Evolutionary conservation across 1,140 invertebrate species (phyloP), one percentile per base, ranked within the genome.

Genomic region (Bombus terrestris): DNA sequence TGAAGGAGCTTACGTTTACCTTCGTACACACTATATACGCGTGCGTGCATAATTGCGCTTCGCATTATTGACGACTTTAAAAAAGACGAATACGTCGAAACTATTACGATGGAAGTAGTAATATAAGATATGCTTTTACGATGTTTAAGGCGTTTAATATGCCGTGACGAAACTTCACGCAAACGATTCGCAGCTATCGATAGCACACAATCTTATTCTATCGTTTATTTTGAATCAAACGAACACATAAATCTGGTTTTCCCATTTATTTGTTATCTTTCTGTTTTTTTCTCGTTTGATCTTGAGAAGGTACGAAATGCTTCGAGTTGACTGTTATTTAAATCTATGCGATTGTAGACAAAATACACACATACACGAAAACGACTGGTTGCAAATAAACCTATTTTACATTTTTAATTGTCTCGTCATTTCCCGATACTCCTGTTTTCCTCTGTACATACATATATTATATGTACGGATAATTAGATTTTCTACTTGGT

Each of bases 351-450:
- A 92, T 89, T 93, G 92, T 93, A 93, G 92, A 90, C 69, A 84
- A 91, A 79, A 91, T 82, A 93, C 86, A 91, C 86, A 90, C 85
- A n/a, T 9, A 72, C 28, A 72, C 68, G 25, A 25, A 77, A n/a
- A 68, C 18, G 90, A 92, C 92, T 92, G 92, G 92, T 92, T 91
- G 90, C 89, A 93, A 94, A 93, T 93, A 93, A 94, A 93, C 92
- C 92, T 92, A 94, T 94, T 94, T 94, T 94, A 93, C 93, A 94
- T 94, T 94, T 94, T 92, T 91, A 93, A 88, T 89, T 62, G 89
- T 87, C 77, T 86, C 66, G 18, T 91, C 75, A 88, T 86, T 91
- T 83, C 39, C 83, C n/a, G 53, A 18, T 3, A 43, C 3, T 81
- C 39, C 53, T n/a, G 28, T 25, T 59, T 39, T 57, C 15, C 57